These are phyloP conservation scores for Melolontha melolontha DNA, from an alignment of 2,888 invertebrate genomes.

Conservation along the genomic window DNA sequence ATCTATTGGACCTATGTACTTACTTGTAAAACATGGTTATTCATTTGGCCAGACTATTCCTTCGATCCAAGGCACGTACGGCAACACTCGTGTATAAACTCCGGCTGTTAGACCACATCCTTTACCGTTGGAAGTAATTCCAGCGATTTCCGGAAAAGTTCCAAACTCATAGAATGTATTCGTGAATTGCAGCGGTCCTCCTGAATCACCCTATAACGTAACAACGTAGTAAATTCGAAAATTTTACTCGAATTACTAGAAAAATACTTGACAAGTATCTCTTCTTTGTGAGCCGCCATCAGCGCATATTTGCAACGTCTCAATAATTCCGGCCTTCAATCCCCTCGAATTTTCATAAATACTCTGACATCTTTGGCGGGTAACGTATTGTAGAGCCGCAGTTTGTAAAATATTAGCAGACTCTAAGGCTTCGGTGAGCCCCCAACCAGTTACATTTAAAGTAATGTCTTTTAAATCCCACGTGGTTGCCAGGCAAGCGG, in stretches of 20 bases:
- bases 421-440: too few species aligned
- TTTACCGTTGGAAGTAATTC: conserved; percentile 16
- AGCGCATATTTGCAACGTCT: conserved; percentile 13
- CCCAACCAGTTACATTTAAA: too few species aligned
- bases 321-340: conserved; percentile 1
- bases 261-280: conserved; percentile 10
- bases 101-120: conserved; percentile 11
- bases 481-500: conserved; percentile 2
- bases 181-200: conserved; percentile 2
- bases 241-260: not conserved
- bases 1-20: too few species aligned
- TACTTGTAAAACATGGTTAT: not conserved
- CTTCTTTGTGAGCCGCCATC: not conserved
- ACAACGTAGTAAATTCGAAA: not conserved
- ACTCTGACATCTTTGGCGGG: not conserved
- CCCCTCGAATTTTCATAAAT: not conserved
- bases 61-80: conserved; percentile 34
- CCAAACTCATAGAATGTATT: conserved; percentile 12
- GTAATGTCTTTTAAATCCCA: not conserved
- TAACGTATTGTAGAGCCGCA: not conserved
- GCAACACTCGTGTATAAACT: conserved; percentile 18
- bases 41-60: conserved; percentile 20
- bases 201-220: conserved; percentile 8
- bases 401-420: too few species aligned
- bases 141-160: conserved; percentile 11